Evolutionary conservation across 2,113 vertebrate genomes (phyloP), one percentile per base, ranked within the genome.

Genomic region (Sisor rabdophorus): DNA sequence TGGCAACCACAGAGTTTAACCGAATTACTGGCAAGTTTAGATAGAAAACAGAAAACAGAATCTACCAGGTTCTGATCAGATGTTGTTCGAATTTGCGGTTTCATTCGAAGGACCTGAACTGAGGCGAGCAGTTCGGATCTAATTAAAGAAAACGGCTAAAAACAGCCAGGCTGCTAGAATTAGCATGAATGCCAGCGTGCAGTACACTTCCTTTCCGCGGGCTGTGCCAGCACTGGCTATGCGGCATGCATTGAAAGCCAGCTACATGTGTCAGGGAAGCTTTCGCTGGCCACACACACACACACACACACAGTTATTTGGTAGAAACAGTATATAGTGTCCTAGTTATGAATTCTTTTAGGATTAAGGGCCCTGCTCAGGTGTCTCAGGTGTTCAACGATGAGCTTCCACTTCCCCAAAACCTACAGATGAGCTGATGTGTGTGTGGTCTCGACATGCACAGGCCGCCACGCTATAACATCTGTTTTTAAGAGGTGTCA

Each of bases 201-300:
- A 73, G 70, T 47, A 48, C 55, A 69, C 61, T 32, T 56, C 60
- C 50, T 77, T 77, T 74, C 70, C 75, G 74, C 48, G 28, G 55
- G 3, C 40, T n/a, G 26, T 73, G 70, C 75, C 79, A 80, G 54
- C 11, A 22, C 3, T 15, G 47, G 32, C 47, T 65, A 20, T 64
- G 7, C 32, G 55, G 59, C 19, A 2, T 1, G n/a, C 30, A 30
- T 2, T 16, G 48, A 1, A 10, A 72, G 73, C 55, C 32, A 72
- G 58, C 58, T n/a, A 54, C 26, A 44, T 64, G 68, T 63, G 71
- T 44, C 53, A 52, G 10, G 53, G 30, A 73, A 44, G 69, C 69
- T 36, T 77, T 60, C 4, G 16, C 5, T 44, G 11, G 24, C 11
- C 22, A 76, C 36, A 9, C 19, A 74, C 4, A 48, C 20, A 68